phyloP scores from a whole-genome alignment of 2,888 invertebrate genomes.

The Gymnoscelis rufifasciata region DNA sequence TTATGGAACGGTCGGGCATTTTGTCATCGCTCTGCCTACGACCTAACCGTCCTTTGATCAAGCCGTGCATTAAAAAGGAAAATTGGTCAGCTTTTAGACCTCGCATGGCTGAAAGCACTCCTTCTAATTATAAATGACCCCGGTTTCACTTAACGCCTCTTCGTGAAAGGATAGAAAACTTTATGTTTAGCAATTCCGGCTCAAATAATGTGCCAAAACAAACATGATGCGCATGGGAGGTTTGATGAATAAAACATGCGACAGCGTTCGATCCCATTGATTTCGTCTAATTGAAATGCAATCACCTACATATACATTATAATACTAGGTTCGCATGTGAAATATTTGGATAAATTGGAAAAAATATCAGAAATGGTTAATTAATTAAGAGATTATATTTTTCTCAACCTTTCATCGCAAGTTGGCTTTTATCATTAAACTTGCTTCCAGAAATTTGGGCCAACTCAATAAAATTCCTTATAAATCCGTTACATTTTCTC shows the following conservation, averaged over 20 bases:
- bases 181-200: not conserved
- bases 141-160: constrained; percentile 7
- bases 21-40: constrained; percentile 48
- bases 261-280: constrained; percentile 30
- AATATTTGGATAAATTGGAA: not conserved
- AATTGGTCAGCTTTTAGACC: constrained; percentile 61
- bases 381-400: too few relatives aligned
- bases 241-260: constrained; percentile 41
- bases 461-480: constrained; percentile 1
- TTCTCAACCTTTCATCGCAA: too few relatives aligned
- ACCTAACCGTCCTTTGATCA: constrained; percentile 67
- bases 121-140: constrained; percentile 18
- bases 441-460: too few relatives aligned
- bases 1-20: constrained; percentile 51
- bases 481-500: constrained; percentile 2
- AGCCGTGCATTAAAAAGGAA: constrained; percentile 61
- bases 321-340: not conserved
- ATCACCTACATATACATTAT: constrained; percentile 11
- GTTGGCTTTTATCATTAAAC: too few relatives aligned
- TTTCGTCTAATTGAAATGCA: constrained; percentile 36
- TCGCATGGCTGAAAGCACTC: constrained; percentile 44
- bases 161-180: not conserved
- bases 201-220: constrained; percentile 13
- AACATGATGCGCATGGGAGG: constrained; percentile 16
- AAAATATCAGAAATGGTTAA: too few relatives aligned